These are phyloP conservation scores for Phaenicophaeus curvirostris DNA, from an alignment of 2,797 vertebrate genomes.

Conservation along the genomic window DNA sequence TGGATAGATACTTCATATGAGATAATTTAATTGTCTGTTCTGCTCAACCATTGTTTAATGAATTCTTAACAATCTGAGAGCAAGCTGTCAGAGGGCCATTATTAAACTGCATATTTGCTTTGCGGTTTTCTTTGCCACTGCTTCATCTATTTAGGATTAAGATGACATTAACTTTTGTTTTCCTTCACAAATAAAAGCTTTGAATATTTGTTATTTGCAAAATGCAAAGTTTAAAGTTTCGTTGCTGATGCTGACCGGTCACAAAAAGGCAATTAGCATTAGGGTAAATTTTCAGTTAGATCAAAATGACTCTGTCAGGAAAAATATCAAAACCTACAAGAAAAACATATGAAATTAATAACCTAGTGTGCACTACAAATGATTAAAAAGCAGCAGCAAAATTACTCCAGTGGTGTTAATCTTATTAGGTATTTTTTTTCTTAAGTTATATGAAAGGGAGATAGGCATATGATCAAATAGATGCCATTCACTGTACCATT, in stretches of 20 bases:
- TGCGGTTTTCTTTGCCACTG: conserved; percentile 59
- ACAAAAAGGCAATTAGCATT: conserved; percentile 17
- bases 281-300: conserved; percentile 8
- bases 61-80: conserved; percentile 75
- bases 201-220: conserved; percentile 27
- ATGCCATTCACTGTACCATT: not conserved
- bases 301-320: not conserved
- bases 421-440: not conserved
- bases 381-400: not conserved
- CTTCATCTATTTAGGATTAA: conserved; percentile 67
- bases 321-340: not conserved
- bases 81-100: conserved; percentile 57
- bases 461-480: not conserved
- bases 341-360: not conserved
- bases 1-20: conserved; percentile 65
- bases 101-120: conserved; percentile 74
- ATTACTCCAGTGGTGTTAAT: conserved; percentile 2
- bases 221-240: conserved; percentile 39
- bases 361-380: not conserved
- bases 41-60: conserved; percentile 74
- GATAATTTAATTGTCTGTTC: conserved; percentile 75
- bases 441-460: not conserved
- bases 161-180: conserved; percentile 61
- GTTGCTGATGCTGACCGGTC: not conserved
- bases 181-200: conserved; percentile 33